phyloP scores from a whole-genome alignment of 2,113 vertebrate genomes.

The Erythrolamprus reginae region DNA sequence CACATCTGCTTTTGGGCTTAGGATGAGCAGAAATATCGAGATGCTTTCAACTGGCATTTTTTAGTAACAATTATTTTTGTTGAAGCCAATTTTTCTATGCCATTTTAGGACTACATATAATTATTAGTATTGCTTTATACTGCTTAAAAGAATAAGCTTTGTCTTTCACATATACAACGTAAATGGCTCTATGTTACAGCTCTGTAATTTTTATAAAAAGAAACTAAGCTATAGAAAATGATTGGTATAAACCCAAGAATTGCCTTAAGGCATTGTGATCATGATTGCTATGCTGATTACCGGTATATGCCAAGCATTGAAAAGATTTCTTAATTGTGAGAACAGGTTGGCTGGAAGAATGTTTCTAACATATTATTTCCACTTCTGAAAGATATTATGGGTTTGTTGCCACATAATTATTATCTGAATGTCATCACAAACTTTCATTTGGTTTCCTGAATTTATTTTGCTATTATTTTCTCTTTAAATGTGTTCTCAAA shows the following conservation, averaged over 20 bases:
- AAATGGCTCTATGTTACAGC: not conserved
- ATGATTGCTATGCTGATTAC: not conserved
- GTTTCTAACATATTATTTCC: not conserved
- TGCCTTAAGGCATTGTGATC: not conserved
- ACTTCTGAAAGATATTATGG: conserved; percentile 11
- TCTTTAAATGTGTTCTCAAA: conserved; percentile 3
- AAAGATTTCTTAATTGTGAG: conserved; percentile 12
- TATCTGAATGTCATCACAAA: conserved; percentile 5
- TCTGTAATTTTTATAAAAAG: not conserved
- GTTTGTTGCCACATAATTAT: conserved; percentile 11
- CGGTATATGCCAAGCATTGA: not conserved
- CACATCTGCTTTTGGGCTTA: not conserved
- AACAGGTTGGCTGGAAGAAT: not conserved
- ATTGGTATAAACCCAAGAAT: not conserved
- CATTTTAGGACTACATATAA: not conserved
- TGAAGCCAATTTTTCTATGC: rapidly evolving
- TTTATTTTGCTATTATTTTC: not conserved
- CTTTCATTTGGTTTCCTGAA: conserved; percentile 12
- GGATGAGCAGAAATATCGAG: not conserved
- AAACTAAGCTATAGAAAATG: not conserved
- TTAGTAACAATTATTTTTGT: not conserved
- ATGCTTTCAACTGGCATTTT: conserved; percentile 3
- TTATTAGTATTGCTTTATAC: not conserved
- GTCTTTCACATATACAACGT: not conserved
- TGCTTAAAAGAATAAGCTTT: not conserved